phyloP scores from a whole-genome alignment of 2,113 vertebrate genomes.

The Connochaetes taurinus region DNA sequence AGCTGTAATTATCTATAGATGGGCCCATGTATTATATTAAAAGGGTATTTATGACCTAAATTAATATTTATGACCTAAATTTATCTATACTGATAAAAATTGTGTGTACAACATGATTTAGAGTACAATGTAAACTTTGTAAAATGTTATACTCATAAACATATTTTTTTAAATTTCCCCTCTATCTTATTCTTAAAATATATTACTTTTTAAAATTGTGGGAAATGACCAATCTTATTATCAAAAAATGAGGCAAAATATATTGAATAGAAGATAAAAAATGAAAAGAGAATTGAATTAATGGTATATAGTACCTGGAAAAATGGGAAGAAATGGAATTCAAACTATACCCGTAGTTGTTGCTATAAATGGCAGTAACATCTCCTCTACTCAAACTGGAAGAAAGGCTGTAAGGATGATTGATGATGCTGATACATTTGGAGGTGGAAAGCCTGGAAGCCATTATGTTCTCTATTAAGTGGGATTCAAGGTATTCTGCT shows the following conservation, averaged over 20 bases:
- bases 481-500: slow-evolving; percentile 12
- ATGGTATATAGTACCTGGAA: neutral
- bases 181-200: neutral
- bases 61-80: neutral
- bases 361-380: neutral
- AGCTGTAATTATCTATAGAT: neutral
- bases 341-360: neutral
- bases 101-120: neutral
- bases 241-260: neutral
- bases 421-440: neutral
- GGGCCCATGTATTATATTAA: neutral
- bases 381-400: neutral
- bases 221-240: neutral
- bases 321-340: neutral
- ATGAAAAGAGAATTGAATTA: neutral
- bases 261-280: neutral
- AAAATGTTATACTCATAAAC: neutral
- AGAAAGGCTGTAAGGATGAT: slow-evolving; percentile 26
- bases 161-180: neutral
- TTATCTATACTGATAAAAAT: neutral
- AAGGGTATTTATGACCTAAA: neutral
- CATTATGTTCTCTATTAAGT: slow-evolving; percentile 53
- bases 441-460: neutral
- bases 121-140: neutral
- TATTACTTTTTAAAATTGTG: neutral